Evolutionary conservation across 2,888 invertebrate species (phyloP).

Genomic region (Drosophila mulleri): DNA sequence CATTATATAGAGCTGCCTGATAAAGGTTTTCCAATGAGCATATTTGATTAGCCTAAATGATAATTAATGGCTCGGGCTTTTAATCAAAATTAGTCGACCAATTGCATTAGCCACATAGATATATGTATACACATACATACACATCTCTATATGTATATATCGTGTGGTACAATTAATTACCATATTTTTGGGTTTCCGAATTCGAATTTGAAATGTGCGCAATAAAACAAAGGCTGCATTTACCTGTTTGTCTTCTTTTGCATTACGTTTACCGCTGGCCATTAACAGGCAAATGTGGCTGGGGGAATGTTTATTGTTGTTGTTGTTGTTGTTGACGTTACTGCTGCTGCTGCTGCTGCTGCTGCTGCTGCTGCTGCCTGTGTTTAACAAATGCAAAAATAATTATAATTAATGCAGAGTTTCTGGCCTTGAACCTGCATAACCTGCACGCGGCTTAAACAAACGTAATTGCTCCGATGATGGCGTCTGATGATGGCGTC

Average conservation of each 20-base stretch:
- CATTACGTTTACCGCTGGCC: constrained; percentile 62
- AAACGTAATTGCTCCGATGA: constrained; percentile 56
- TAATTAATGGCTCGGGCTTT: neutral
- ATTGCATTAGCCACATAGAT: constrained; percentile 41
- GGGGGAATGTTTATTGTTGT: constrained; percentile 39
- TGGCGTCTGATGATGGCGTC: constrained; percentile 38
- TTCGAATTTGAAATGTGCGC: constrained; percentile 24
- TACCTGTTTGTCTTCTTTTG: constrained; percentile 78
- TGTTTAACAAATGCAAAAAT: constrained; percentile 77
- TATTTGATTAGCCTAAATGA: constrained; percentile 1
- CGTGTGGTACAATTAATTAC: constrained; percentile 29
- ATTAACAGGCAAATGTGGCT: constrained; percentile 58
- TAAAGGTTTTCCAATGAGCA: neutral
- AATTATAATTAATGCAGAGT: constrained; percentile 81
- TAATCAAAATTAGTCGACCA: constrained; percentile 5
- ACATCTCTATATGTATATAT: neutral
- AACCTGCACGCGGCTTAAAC: constrained; percentile 70
- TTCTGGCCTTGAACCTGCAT: constrained; percentile 80
- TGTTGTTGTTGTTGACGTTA: constrained; percentile 40
- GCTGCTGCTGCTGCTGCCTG: constrained; percentile 29
- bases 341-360: constrained; percentile 36
- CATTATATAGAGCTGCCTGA: neutral
- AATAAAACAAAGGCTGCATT: constrained; percentile 61
- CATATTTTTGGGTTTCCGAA: constrained; percentile 33
- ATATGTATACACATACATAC: neutral